These are phyloP conservation scores for Cirrhinus molitorella DNA, from an alignment of 2,797 vertebrate species.

Conservation along the genomic window DNA sequence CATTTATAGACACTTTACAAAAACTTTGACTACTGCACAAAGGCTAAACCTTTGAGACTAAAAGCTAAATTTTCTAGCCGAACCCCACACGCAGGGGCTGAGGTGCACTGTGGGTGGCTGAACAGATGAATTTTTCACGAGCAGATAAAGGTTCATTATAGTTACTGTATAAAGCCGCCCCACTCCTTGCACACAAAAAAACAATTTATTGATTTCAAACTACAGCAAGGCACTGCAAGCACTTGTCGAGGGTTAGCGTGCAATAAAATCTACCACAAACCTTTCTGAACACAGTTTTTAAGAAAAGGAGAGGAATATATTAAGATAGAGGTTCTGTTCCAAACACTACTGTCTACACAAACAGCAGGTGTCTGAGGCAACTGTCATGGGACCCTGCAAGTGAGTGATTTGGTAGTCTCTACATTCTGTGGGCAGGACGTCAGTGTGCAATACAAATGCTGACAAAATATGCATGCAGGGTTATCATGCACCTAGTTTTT, in stretches of 20 bases:
- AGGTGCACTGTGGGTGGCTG: background rate
- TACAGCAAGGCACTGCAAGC: background rate
- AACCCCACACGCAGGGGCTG: background rate
- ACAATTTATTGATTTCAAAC: background rate
- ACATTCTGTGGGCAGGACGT: background rate
- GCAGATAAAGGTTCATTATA: conserved; percentile 1
- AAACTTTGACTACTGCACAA: background rate
- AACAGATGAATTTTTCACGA: background rate
- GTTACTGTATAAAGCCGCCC: background rate
- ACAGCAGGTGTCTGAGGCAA: background rate
- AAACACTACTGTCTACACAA: background rate
- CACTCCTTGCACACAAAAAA: background rate
- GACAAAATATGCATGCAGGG: background rate
- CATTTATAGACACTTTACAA: background rate
- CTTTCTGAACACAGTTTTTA: background rate
- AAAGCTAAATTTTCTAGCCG: background rate
- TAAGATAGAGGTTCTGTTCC: background rate
- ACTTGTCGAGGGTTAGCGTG: background rate
- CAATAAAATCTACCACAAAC: background rate
- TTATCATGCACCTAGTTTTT: background rate
- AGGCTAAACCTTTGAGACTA: background rate
- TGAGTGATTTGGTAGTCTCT: background rate
- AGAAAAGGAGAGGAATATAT: background rate
- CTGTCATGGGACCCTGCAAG: background rate
- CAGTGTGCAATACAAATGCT: background rate